A percentile compares a stretch with the other conserved stretches of the same genome.
These are phyloP conservation scores for Diplodus puntazzo DNA, from an alignment of 2,797 vertebrate species.

Conservation along the genomic window DNA sequence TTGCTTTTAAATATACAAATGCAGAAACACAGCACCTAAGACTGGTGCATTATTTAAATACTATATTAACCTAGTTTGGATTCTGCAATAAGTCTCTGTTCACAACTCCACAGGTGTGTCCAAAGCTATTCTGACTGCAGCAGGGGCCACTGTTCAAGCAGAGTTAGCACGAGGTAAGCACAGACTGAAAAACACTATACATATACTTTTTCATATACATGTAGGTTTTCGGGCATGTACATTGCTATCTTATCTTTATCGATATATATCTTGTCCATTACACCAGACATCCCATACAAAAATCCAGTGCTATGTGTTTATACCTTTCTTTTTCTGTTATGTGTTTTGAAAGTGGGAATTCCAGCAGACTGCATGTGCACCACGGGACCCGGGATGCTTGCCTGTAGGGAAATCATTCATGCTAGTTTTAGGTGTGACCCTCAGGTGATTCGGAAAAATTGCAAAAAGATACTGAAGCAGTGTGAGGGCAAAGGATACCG, in stretches of 20 bases:
- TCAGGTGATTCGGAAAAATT: slow-evolving; percentile 52
- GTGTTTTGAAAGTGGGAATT: slow-evolving; percentile 33
- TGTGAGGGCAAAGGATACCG: slow-evolving; percentile 70
- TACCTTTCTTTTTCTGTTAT: not conserved
- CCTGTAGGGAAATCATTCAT: slow-evolving; percentile 75
- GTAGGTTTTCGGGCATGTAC: not conserved
- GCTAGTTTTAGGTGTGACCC: slow-evolving; percentile 14
- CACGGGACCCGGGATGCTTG: slow-evolving; percentile 70
- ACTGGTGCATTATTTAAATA: not conserved
- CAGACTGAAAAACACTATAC: not conserved
- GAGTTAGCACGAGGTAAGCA: slow-evolving; percentile 63
- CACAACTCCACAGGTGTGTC: slow-evolving; percentile 65
- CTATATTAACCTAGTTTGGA: not conserved
- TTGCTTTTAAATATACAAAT: not conserved
- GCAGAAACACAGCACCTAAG: not conserved
- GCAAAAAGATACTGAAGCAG: slow-evolving; percentile 65
- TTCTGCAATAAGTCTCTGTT: not conserved
- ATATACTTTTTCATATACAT: not conserved
- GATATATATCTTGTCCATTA: too few species aligned
- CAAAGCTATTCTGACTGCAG: slow-evolving; percentile 73
- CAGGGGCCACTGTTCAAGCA: slow-evolving; percentile 53
- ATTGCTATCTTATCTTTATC: not conserved
- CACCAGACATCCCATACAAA: not conserved
- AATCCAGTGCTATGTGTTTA: not conserved
- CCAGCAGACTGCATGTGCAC: slow-evolving; percentile 39